phyloP scores from a whole-genome alignment of 2,888 invertebrate genomes.

The Platycheirus albimanus region DNA sequence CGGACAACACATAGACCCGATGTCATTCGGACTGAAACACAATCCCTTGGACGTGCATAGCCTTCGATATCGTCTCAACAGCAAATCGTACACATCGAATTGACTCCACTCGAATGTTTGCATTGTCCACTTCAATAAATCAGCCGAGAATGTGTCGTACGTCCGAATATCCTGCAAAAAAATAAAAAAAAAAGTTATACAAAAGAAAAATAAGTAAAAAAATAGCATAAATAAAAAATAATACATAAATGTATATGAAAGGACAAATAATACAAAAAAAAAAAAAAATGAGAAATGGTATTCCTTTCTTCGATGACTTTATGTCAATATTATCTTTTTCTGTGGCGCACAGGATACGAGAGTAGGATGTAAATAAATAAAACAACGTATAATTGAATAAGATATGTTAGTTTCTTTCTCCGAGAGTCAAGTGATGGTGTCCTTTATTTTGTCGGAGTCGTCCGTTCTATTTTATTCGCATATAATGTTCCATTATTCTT shows the following conservation, averaged over 20 bases:
- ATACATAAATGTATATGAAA: no score
- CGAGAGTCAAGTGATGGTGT: conserved; percentile 15
- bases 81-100: conserved; percentile 34
- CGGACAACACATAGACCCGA: conserved; percentile 64
- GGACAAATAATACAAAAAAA: background rate
- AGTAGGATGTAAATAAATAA: conserved; percentile 23
- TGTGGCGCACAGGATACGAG: conserved; percentile 2
- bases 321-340: conserved; percentile 44
- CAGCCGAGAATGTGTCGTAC: conserved; percentile 63
- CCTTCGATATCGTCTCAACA: conserved; percentile 11
- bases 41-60: conserved; percentile 57
- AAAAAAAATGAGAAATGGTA: conserved; percentile 47
- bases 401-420: background rate
- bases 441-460: conserved; percentile 2
- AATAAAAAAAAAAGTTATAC: conserved; percentile 2
- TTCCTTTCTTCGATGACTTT: conserved; percentile 37
- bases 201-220: conserved; percentile 5
- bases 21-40: conserved; percentile 65
- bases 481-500: conserved; percentile 28
- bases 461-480: conserved; percentile 4
- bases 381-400: conserved; percentile 36
- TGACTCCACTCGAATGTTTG: conserved; percentile 46
- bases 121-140: conserved; percentile 70
- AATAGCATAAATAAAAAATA: background rate
- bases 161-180: conserved; percentile 62